A percentile compares a stretch with the other conserved stretches of the same genome.
Conservation (phyloP, 2,797 vertebrate genomes). For the Coluber constrictor region DNA sequence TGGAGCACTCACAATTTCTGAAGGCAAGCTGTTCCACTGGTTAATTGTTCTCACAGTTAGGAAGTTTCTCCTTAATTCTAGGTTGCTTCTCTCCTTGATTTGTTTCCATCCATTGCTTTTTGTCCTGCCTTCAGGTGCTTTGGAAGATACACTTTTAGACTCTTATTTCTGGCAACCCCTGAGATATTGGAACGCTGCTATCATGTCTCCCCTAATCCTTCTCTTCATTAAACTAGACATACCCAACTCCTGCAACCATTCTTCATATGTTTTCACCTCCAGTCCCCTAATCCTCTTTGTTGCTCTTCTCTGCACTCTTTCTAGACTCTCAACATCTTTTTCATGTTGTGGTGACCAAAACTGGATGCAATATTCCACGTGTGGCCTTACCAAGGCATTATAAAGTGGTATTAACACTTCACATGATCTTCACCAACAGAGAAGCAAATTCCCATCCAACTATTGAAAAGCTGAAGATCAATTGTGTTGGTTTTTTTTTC, state of each 20-base stretch:
- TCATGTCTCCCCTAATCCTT: too few species aligned
- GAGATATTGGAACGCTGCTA: too few species aligned
- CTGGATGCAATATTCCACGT: background rate
- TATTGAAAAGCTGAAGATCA: slow-evolving; percentile 72
- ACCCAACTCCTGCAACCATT: background rate
- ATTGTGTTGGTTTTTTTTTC: slow-evolving; percentile 69
- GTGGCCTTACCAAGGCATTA: background rate
- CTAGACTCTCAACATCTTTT: background rate
- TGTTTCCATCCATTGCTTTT: too few species aligned
- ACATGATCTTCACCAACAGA: slow-evolving; percentile 46
- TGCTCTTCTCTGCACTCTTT: background rate
- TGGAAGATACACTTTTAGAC: too few species aligned
- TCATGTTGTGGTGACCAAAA: background rate
- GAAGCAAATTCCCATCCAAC: slow-evolving; percentile 64
- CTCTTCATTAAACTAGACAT: background rate
- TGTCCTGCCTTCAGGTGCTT: too few species aligned
- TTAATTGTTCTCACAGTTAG: too few species aligned
- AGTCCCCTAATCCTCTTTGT: background rate
- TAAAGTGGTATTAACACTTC: background rate
- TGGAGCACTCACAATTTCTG: too few species aligned
- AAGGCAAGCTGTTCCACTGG: too few species aligned
- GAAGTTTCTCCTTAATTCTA: too few species aligned
- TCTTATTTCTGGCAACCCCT: too few species aligned
- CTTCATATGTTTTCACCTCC: background rate
- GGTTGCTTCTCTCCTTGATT: too few species aligned